Evolutionary conservation across 2,113 vertebrate genomes (phyloP), one percentile per base, ranked within the genome.

Genomic region (Lates calcarifer): DNA sequence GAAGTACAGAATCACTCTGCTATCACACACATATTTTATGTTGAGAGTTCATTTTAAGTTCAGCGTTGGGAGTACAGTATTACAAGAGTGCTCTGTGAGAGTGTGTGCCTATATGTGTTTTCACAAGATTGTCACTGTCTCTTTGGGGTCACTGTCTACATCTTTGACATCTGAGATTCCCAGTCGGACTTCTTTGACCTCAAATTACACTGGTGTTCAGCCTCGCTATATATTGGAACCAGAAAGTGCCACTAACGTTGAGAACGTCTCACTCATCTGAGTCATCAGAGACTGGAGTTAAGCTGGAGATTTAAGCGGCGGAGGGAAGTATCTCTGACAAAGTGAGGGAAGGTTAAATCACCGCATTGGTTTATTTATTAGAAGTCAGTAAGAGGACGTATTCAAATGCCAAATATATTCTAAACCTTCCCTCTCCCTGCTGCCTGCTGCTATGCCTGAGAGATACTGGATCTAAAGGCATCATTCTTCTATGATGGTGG

Each of bases 21-120:
- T 66, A 77, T 79, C 74, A 81, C 66, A 85, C 73, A 67, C 45
- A 81, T 73, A 84, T 80, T 90, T 85, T 65, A 85, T 79, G 58
- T 81, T 85, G 45, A 45, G 67, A 80, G 81, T 88, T 88, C 70
- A 85, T 75, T 68, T 81, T 26, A 79, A 90, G 79, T 90, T 90
- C 89, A 93, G 29, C 33, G 37, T 69, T 3, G 60, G 71, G 66
- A 85, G 64, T 72, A 60, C 12, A 69, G 66, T 51, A 41, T 77
- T 77, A 69, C 43, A 58, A 33, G 37, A 69, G 45, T 72, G 63
- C 55, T 75, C 77, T 72, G 31, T 58, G 64, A 47, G 17, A 47
- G 51, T 78, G 24, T 33, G 14, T 47, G 5, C 12, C 29, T 37
- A 47, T 70, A 43, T n/a, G 4, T 20, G 28, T 69, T 26, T 5